Percentiles rank a stretch among this genome's conserved stretches.
These are phyloP conservation scores for Dolomedes plantarius DNA, from an alignment of 2,888 invertebrate species.

Conservation along the genomic window DNA sequence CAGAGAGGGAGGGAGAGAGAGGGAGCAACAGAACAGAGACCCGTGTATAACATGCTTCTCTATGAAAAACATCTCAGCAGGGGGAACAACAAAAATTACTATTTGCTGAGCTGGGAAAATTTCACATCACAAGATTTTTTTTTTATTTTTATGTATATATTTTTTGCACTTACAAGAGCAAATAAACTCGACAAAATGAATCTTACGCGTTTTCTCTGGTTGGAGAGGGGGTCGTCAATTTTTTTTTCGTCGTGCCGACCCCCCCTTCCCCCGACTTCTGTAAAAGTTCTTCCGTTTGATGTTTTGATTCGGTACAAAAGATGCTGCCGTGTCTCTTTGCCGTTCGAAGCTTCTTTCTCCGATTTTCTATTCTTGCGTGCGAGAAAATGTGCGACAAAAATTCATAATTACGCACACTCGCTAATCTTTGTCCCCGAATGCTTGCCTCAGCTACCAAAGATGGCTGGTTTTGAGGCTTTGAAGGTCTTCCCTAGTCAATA, in stretches of 20 bases:
- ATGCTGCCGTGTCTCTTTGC: constrained; percentile 47
- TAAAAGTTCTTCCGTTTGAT: constrained; percentile 10
- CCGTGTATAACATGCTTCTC: constrained; percentile 22
- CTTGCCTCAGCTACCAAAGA: constrained; percentile 38
- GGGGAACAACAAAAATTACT: constrained; percentile 68
- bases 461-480: constrained; percentile 12
- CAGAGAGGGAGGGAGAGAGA: constrained; percentile 46
- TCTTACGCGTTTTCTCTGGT: constrained; percentile 41
- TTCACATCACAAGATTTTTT: constrained; percentile 47
- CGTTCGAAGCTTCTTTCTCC: constrained; percentile 19
- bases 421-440: constrained; percentile 48
- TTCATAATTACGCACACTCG: constrained; percentile 47
- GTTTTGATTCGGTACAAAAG: constrained; percentile 29
- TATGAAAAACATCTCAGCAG: constrained; percentile 59
- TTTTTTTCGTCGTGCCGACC: constrained; percentile 15
- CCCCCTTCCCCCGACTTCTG: not conserved
- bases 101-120: constrained; percentile 69
- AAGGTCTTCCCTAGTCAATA: constrained; percentile 55
- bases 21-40: constrained; percentile 28
- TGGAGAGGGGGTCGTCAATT: not conserved
- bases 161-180: constrained; percentile 47
- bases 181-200: constrained; percentile 69
- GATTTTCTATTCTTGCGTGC: constrained; percentile 17
- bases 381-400: constrained; percentile 37
- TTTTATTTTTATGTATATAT: no score